These are phyloP conservation scores for Sus cebifrons DNA, from an alignment of 2,797 vertebrate genomes.

Conservation along the genomic window DNA sequence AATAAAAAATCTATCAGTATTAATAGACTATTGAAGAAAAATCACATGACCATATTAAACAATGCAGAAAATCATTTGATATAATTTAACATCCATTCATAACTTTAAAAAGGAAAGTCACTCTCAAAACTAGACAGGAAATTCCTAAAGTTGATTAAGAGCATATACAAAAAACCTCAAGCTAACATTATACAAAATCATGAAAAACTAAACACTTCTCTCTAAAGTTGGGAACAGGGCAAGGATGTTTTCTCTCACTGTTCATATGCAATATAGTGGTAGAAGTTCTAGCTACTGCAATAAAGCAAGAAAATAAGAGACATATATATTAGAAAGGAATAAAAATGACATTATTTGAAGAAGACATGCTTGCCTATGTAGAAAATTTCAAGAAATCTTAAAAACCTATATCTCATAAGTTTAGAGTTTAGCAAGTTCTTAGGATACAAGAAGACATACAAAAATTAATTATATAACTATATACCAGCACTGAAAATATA, in stretches of 20 bases:
- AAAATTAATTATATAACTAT: no score
- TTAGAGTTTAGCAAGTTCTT: no score
- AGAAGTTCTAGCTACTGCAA: neutral
- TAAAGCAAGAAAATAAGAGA: neutral
- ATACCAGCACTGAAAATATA: no score
- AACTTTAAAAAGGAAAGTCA: neutral
- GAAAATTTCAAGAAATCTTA: neutral
- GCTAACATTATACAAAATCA: neutral
- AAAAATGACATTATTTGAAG: neutral
- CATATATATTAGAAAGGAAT: neutral
- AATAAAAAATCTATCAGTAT: neutral
- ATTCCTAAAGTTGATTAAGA: neutral
- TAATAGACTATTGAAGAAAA: neutral
- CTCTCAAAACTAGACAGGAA: neutral
- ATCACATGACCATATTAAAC: neutral
- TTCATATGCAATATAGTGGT: neutral
- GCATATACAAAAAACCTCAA: neutral
- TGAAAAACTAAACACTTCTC: neutral
- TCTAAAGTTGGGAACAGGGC: neutral
- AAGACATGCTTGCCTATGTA: neutral
- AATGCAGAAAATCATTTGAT: neutral
- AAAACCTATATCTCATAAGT: neutral
- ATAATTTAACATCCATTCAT: neutral
- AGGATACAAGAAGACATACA: no score
- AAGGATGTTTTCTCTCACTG: neutral